phyloP scores from a whole-genome alignment of 2,113 vertebrate genomes.

The Solenodon paradoxus region DNA sequence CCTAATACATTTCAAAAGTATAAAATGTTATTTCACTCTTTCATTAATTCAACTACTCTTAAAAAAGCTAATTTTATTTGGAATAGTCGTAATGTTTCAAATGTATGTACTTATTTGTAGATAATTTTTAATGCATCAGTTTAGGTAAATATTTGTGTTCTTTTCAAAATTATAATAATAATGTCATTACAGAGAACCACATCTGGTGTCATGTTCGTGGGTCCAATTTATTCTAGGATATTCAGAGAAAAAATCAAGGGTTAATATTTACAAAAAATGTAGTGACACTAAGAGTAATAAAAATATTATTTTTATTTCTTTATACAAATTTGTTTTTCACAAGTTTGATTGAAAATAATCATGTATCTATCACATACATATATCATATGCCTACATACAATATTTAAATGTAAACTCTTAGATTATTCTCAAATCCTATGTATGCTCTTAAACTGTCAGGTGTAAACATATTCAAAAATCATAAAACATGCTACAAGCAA shows the following conservation, averaged over 20 bases:
- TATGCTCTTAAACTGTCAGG: not conserved
- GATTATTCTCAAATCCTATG: not conserved
- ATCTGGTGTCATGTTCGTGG: not conserved
- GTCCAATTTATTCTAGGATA: not conserved
- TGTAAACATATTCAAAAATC: not conserved
- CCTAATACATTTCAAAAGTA: conserved; percentile 18
- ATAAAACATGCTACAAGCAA: not conserved
- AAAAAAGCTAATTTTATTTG: not conserved
- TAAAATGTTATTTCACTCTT: not conserved
- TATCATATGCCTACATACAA: not conserved
- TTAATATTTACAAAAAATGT: not conserved
- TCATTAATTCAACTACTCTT: not conserved
- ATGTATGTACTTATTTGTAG: not conserved
- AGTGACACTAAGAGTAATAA: not conserved
- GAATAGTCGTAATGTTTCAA: not conserved
- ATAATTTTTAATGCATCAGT: not conserved
- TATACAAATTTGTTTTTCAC: not conserved
- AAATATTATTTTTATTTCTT: not conserved
- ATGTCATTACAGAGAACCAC: not conserved
- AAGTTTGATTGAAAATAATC: not conserved
- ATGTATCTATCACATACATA: too few species aligned
- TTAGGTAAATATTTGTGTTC: not conserved
- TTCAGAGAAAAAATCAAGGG: not conserved
- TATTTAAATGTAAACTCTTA: not conserved
- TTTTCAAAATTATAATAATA: not conserved